Evolutionary conservation across 2,797 vertebrate species (phyloP).

Genomic region (Karalla daura): DNA sequence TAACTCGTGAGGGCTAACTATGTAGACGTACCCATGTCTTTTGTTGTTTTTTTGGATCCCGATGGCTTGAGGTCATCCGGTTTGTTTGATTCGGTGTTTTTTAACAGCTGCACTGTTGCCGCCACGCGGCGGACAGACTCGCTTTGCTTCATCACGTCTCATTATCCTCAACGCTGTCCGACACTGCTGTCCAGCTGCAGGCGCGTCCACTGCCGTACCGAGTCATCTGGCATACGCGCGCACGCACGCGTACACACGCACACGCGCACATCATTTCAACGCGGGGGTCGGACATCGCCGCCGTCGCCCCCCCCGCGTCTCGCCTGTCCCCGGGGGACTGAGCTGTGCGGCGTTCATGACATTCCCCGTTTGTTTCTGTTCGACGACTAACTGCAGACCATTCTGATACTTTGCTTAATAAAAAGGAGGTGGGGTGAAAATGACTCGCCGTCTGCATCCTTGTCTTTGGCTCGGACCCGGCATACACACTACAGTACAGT

Average conservation of each 20-base stretch:
- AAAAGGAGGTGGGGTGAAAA: conserved; percentile 64
- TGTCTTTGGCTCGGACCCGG: conserved; percentile 11
- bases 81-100: conserved; percentile 26
- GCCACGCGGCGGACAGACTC: conserved; percentile 25
- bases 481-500: background rate
- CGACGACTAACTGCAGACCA: conserved; percentile 68
- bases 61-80: conserved; percentile 20
- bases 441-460: background rate
- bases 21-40: conserved; percentile 13
- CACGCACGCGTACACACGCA: background rate
- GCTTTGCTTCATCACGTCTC: conserved; percentile 34
- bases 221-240: conserved; percentile 36
- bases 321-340: too few species aligned
- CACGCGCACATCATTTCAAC: conserved; percentile 26
- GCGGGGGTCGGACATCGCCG: conserved; percentile 26
- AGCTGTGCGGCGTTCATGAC: conserved; percentile 45
- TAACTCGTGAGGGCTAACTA: conserved; percentile 45
- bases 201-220: conserved; percentile 26
- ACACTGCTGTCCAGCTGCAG: conserved; percentile 56
- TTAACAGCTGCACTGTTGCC: conserved; percentile 38
- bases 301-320: too few species aligned
- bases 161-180: conserved; percentile 54
- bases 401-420: conserved; percentile 81
- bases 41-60: conserved; percentile 7
- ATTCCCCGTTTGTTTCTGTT: conserved; percentile 62